These are phyloP conservation scores for Cossypha heuglini DNA, from an alignment of 2,797 vertebrate genomes.

Conservation along the genomic window DNA sequence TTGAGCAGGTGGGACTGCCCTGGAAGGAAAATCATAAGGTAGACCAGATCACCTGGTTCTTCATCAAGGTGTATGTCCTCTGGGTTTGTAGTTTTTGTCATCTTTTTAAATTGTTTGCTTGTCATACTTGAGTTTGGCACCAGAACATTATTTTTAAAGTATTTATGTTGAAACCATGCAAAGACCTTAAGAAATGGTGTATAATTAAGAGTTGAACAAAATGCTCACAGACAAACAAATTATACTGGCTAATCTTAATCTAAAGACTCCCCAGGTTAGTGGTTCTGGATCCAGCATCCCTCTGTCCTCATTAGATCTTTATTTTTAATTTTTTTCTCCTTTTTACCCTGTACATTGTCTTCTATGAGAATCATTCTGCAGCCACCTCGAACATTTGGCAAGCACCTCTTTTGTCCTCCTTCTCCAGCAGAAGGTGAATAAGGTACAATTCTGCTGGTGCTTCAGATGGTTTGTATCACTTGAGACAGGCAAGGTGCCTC, in stretches of 20 bases:
- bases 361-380: neutral
- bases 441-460: neutral
- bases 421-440: neutral
- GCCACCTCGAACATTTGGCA: neutral
- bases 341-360: neutral
- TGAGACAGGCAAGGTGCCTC: neutral
- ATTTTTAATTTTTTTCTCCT: neutral
- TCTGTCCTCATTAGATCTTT: neutral
- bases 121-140: neutral
- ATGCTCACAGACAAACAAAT: neutral
- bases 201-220: neutral
- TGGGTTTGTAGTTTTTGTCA: neutral
- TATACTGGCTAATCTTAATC: neutral
- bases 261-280: neutral
- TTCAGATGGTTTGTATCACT: neutral
- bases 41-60: neutral
- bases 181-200: neutral
- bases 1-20: neutral
- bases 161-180: neutral
- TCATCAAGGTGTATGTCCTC: neutral
- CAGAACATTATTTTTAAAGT: neutral
- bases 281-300: neutral
- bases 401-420: neutral
- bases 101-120: neutral
- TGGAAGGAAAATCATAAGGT: neutral